Conservation (phyloP, 1,140 invertebrate genomes). For the Homarus americanus region DNA sequence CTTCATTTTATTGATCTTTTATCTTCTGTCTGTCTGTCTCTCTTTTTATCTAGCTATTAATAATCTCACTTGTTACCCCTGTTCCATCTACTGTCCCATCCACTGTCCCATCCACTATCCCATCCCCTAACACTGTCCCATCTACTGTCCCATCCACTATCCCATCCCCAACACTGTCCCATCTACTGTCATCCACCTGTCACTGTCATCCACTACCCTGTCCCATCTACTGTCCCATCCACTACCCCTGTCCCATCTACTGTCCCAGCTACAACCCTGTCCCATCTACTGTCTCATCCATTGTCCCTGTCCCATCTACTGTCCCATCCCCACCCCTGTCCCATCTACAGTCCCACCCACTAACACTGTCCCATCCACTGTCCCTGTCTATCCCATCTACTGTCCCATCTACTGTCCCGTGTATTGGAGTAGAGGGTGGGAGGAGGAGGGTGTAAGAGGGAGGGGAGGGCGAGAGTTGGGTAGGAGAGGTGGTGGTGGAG, state of each 20-base stretch:
- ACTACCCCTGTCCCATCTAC: background rate
- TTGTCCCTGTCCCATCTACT: background rate
- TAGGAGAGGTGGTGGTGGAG: no score
- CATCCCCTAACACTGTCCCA: background rate
- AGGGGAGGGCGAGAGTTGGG: no score
- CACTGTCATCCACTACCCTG: background rate
- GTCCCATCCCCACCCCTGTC: background rate
- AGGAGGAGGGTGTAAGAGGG: no score
- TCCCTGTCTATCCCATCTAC: no score
- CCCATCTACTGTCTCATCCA: background rate
- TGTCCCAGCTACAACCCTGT: background rate
- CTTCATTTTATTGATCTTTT: background rate
- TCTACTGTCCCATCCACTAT: background rate
- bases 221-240: background rate
- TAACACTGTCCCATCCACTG: no score
- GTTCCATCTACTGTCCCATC: no score
- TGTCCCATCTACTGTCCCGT: no score
- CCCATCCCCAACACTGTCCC: background rate
- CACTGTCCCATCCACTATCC: no score
- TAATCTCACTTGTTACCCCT: no score
- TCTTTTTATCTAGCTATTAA: no score
- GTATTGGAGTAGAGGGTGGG: no score
- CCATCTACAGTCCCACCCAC: no score
- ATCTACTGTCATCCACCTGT: background rate
- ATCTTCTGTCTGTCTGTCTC: background rate